phyloP scores from a whole-genome alignment of 2,797 vertebrate genomes.

The Morelia viridis region DNA sequence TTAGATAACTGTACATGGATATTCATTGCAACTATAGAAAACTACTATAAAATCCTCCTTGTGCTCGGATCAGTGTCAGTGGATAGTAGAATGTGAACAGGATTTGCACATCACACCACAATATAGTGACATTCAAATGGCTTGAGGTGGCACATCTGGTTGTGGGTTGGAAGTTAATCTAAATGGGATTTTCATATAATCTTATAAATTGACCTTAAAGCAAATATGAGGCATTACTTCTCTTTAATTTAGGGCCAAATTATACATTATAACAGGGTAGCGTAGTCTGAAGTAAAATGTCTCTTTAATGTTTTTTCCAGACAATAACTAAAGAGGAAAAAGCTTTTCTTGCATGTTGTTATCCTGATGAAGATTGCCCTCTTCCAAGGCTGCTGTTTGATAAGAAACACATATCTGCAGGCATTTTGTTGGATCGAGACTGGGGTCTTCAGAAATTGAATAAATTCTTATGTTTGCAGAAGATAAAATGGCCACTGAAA shows the following conservation, averaged over 20 bases:
- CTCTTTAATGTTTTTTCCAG: not conserved
- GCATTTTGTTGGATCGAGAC: not conserved
- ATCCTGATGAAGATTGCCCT: not conserved
- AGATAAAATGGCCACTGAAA: not conserved
- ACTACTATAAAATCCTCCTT: not conserved
- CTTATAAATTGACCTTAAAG: not conserved
- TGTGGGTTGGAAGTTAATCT: not conserved
- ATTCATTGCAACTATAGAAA: not conserved
- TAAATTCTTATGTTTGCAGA: not conserved
- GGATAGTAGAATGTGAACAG: not conserved
- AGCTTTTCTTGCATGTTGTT: not conserved
- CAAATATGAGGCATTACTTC: not conserved
- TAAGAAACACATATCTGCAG: not conserved
- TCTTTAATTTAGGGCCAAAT: not conserved
- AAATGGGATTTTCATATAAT: not conserved
- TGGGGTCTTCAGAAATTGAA: not conserved
- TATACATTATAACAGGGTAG: not conserved
- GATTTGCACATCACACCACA: not conserved
- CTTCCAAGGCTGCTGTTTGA: not conserved
- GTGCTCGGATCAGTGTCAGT: not conserved
- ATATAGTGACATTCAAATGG: not conserved
- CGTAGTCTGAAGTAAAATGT: not conserved
- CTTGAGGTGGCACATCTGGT: not conserved
- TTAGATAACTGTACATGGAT: not conserved
- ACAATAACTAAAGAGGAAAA: not conserved